A percentile compares a stretch with the other conserved stretches of the same genome.
Evolutionary conservation across 2,888 invertebrate genomes (phyloP).

Genomic region (Leptinotarsa haldemani): DNA sequence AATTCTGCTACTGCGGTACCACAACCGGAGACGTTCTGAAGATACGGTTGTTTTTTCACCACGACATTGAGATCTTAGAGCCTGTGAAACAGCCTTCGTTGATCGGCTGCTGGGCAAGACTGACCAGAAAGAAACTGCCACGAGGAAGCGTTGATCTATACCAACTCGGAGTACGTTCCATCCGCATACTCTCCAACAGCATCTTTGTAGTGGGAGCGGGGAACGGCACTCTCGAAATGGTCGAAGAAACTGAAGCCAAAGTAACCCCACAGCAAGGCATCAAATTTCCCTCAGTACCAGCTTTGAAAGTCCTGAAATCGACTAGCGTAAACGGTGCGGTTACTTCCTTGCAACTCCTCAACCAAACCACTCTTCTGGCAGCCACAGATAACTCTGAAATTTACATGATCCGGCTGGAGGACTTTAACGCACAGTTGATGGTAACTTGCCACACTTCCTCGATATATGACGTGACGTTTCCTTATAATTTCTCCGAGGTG

Average conservation of each 20-base stretch:
- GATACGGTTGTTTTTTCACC: conserved; percentile 72
- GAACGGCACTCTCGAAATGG: conserved; percentile 82
- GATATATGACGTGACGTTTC: conserved; percentile 86
- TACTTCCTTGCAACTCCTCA: conserved; percentile 78
- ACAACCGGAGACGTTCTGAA: conserved; percentile 81
- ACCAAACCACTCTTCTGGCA: conserved; percentile 74
- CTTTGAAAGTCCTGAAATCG: conserved; percentile 64
- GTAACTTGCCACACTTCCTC: conserved; percentile 86
- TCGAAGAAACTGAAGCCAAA: conserved; percentile 65
- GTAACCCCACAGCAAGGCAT: conserved; percentile 50
- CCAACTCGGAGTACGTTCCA: conserved; percentile 74
- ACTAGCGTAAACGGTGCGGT: conserved; percentile 75
- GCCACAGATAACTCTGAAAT: conserved; percentile 86
- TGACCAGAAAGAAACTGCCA: conserved; percentile 66
- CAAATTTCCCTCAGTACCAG: conserved; percentile 65
- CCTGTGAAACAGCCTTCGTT: conserved; percentile 70
- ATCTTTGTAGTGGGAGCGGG: conserved; percentile 84
- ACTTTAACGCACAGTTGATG: conserved; percentile 77
- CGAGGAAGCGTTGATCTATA: conserved; percentile 72
- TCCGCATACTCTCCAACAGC: conserved; percentile 72
- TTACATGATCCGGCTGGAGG: conserved; percentile 77
- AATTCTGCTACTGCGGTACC: conserved; percentile 85
- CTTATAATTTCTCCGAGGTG: conserved; percentile 82
- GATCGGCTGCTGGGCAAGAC: conserved; percentile 72
- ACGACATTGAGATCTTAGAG: conserved; percentile 69